Base-by-base conservation (phyloP, 1,140 invertebrate species). In the Drosophila guanche region DNA sequence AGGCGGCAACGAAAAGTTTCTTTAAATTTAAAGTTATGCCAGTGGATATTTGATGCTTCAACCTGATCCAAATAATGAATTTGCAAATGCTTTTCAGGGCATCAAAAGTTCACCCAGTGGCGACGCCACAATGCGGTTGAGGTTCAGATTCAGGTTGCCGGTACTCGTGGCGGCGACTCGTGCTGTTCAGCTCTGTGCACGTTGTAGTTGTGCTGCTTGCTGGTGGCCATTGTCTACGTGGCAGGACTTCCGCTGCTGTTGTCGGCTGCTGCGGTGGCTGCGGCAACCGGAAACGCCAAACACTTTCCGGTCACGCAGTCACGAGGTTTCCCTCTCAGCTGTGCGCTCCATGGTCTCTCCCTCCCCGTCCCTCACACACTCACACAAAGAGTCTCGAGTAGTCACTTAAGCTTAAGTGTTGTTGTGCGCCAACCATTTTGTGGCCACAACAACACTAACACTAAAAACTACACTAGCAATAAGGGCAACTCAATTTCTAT, bases 261-360 rank as follows among this genome's bases (percentile, higher is more conserved):
- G 43, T 23, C 37, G 67, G 50, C 52, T 68, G 71, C 56, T 62
- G 58, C 50, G 67, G 42, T 47, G 81, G 76, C 80, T 80, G 76
- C 68, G 68, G 66, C 74, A 68, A 71, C 83, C 78, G 83, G 74
- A 86, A 86, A 69, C 57, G 69, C 65, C 78, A 88, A 78, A 86
- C 78, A 86, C 75, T 88, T 86, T 86, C 83, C 83, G 83, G 83
- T 86, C 83, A 88, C 83, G 83, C 83, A 88, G 78, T 67, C 69
- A 66, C 55, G 40, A 55, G 67, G 63, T 58, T 23, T 29, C 46
- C 60, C 72, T 46, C 22, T 46, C 22, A 37, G 33, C 33, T 37
- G 33, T 37, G 33, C 33, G 10, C 40, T 12, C 16, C 42, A 10
- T 60, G 33, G 53, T 60, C 52, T 14, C 46, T n/a, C 6, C n/a